Base-by-base conservation (phyloP, 2,113 vertebrate species). In the Sula dactylatra region DNA sequence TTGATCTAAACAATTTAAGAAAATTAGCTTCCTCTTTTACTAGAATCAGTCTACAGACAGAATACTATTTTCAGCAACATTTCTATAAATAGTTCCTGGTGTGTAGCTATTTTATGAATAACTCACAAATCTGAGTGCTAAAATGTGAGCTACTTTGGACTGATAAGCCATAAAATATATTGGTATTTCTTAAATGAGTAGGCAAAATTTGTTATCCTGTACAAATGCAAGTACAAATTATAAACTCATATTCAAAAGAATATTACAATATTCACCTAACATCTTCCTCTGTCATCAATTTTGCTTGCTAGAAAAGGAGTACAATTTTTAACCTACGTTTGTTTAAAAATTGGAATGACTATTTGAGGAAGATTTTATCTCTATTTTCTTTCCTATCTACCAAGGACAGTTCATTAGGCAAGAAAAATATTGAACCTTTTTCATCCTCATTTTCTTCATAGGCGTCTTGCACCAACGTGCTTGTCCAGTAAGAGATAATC, bases 1-100 rank as follows among this genome's bases (percentile, higher is more conserved):
- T 88, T 72, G 38, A 91, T 64, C 61, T 76, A 71, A 91, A 78
- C 80, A 86, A 71, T 84, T 82, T 61, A 67, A 84, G 32, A 82
- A 92, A 94, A 92, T 88, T 79, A 89, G 31, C 58, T 91, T 88
- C 64, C 27, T 86, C 34, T 93, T 86, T 87, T 64, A 92, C 52
- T 79, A 76, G 47, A 92, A 61, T 49, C 52, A 66, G 32, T 78
- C 38, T 73, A 55, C 34, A 87, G 80, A 47, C 24, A 88, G 65
- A 96, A 8, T 62, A 44, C 65, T 93, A 56, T 95, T 97, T 95
- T 84, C 69, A 86, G 67, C 69, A 92, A 71, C 17, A 6, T 67
- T 86, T 93, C 88, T 88, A 71, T 59, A 95, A 90, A 94, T 78
- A 93, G 65, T 59, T 92, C 36, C 40, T 83, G 84, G 2, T 77